These are phyloP conservation scores for Calypte anna DNA, from an alignment of 2,113 vertebrate species.

Conservation along the genomic window DNA sequence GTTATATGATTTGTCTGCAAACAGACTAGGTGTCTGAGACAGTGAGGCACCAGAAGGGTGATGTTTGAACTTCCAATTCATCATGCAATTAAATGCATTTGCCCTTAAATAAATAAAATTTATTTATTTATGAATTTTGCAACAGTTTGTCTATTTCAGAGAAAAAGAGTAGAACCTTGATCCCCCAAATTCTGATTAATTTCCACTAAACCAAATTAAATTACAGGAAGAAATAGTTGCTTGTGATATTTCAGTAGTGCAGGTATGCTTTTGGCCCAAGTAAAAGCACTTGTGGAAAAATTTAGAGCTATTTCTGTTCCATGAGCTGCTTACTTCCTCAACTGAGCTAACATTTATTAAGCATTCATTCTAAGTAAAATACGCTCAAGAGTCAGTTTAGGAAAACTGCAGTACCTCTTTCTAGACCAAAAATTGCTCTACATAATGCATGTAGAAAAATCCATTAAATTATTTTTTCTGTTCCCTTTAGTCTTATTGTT, in stretches of 20 bases:
- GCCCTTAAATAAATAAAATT: background rate
- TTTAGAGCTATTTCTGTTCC: background rate
- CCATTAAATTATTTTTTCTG: conserved; percentile 12
- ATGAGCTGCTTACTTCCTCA: conserved; percentile 30
- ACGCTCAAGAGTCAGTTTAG: conserved; percentile 37
- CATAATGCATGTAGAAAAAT: background rate
- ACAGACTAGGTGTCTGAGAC: background rate
- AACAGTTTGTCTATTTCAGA: background rate
- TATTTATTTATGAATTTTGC: background rate
- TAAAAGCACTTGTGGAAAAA: background rate
- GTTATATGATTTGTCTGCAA: background rate
- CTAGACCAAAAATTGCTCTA: conserved; percentile 18
- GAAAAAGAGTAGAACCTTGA: background rate
- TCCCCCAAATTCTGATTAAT: background rate
- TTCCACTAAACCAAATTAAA: background rate
- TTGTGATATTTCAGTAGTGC: background rate
- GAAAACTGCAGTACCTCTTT: conserved; percentile 22
- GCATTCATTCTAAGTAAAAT: conserved; percentile 36
- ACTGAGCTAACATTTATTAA: conserved; percentile 49
- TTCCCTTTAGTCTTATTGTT: background rate
- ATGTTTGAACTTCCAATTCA: background rate
- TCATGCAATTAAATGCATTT: background rate
- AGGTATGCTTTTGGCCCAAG: background rate
- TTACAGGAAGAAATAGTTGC: background rate
- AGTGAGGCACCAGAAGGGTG: background rate